A percentile compares a stretch with the other conserved stretches of the same genome.
These are phyloP conservation scores for Gryon sp. DNA, from an alignment of 1,140 invertebrate genomes.

Conservation along the genomic window DNA sequence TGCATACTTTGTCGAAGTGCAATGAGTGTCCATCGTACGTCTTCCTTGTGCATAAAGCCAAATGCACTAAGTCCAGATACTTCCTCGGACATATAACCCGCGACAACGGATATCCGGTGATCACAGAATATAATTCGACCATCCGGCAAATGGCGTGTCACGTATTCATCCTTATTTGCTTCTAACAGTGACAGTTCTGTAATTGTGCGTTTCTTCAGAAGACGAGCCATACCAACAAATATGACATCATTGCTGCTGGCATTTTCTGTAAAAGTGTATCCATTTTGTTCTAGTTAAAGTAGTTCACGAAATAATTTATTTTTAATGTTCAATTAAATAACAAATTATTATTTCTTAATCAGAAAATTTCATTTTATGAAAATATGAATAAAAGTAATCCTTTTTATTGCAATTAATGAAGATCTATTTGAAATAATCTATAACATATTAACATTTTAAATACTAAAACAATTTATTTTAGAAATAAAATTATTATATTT, in stretches of 20 bases:
- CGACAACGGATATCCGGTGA: conserved; percentile 90
- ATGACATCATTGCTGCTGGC: conserved; percentile 80
- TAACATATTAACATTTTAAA: no score
- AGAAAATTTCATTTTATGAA: no score
- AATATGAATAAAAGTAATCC: no score
- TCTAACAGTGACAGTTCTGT: conserved; percentile 86
- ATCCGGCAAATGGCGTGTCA: conserved; percentile 90
- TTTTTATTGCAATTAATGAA: no score
- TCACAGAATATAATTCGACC: conserved; percentile 91
- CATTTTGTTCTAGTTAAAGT: neutral
- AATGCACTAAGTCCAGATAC: conserved; percentile 90
- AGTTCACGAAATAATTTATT: no score
- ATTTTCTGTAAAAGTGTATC: conserved; percentile 42
- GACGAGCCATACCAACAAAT: conserved; percentile 84
- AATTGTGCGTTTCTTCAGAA: conserved; percentile 84
- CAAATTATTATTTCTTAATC: no score
- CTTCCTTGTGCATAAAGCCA: conserved; percentile 91
- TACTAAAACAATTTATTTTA: no score
- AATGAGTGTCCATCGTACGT: conserved; percentile 90
- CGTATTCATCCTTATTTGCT: conserved; percentile 89
- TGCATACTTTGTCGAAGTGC: conserved; percentile 91
- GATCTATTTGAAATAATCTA: no score
- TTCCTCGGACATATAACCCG: conserved; percentile 91
- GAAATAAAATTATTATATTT: no score
- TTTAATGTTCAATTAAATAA: no score